phyloP scores from a whole-genome alignment of 2,888 invertebrate genomes.

The Parnassius apollo region DNA sequence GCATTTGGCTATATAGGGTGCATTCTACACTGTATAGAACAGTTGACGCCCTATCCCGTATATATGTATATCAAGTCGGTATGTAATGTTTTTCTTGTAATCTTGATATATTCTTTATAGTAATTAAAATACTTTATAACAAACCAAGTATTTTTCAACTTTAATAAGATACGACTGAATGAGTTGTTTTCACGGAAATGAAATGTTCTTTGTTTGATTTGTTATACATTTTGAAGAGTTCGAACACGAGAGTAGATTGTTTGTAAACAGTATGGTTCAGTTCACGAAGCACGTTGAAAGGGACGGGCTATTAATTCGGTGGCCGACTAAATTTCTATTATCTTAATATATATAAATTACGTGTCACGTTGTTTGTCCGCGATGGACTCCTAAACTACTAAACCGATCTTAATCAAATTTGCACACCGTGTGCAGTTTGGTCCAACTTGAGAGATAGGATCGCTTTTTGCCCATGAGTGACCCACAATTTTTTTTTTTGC shows the following conservation, averaged over 20 bases:
- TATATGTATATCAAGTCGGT: neutral
- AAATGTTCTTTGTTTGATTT: slow-evolving; percentile 41
- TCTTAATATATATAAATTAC: too few species aligned
- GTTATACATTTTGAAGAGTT: slow-evolving; percentile 44
- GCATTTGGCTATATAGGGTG: neutral
- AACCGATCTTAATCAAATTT: neutral
- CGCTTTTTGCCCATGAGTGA: too few species aligned
- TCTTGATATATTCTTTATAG: too few species aligned
- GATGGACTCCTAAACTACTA: too few species aligned
- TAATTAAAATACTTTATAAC: too few species aligned
- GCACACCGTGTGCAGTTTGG: neutral
- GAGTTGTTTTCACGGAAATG: slow-evolving; percentile 34
- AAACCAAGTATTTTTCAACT: too few species aligned
- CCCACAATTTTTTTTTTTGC: too few species aligned
- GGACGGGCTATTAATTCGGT: slow-evolving; percentile 30
- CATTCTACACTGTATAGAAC: neutral
- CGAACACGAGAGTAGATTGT: slow-evolving; percentile 44
- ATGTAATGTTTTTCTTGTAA: too few species aligned
- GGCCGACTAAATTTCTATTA: neutral
- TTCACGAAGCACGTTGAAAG: slow-evolving; percentile 67
- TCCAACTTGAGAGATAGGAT: too few species aligned
- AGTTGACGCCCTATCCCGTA: neutral
- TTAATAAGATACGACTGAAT: neutral
- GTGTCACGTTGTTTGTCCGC: too few species aligned
- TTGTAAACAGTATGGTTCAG: slow-evolving; percentile 55